phyloP scores from a whole-genome alignment of 2,113 vertebrate species.

The Xyrauchen texanus region DNA sequence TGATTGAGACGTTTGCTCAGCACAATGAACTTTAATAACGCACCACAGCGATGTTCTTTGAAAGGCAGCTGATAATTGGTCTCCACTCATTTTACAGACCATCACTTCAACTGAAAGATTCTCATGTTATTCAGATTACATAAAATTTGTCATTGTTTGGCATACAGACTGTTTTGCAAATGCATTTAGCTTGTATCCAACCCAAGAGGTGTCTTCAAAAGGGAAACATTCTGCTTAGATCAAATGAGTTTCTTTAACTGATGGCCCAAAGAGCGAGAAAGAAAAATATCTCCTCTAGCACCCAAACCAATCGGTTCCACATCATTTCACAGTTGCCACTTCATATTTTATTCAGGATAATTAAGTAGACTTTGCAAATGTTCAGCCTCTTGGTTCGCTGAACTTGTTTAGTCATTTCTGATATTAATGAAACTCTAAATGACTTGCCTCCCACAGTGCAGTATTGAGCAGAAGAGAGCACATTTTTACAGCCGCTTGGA shows the following conservation, averaged over 20 bases:
- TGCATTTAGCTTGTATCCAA: conserved; percentile 18
- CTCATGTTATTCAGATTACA: neutral
- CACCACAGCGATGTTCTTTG: too few relatives aligned
- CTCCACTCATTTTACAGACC: conserved; percentile 37
- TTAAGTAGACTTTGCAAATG: conserved; percentile 53
- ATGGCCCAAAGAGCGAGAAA: conserved; percentile 29
- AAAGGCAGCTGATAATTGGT: conserved; percentile 21
- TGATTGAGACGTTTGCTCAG: conserved; percentile 39
- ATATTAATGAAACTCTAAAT: conserved; percentile 56
- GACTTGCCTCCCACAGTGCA: conserved; percentile 36
- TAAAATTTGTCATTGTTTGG: neutral
- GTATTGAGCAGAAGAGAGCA: conserved; percentile 41
- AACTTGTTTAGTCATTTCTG: conserved; percentile 55
- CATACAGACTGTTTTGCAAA: neutral
- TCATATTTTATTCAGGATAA: conserved; percentile 61
- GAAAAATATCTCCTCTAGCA: conserved; percentile 34
- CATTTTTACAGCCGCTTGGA: conserved; percentile 51
- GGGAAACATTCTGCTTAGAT: conserved; percentile 30
- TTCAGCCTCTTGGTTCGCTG: conserved; percentile 40
- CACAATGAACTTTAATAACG: conserved; percentile 29
- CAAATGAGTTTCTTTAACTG: conserved; percentile 45
- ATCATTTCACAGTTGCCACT: conserved; percentile 52
- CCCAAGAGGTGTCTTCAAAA: conserved; percentile 7
- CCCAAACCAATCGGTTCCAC: conserved; percentile 43
- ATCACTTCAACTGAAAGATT: conserved; percentile 12